Conservation (phyloP, 2,888 invertebrate species). For the Fragum whitleyi region DNA sequence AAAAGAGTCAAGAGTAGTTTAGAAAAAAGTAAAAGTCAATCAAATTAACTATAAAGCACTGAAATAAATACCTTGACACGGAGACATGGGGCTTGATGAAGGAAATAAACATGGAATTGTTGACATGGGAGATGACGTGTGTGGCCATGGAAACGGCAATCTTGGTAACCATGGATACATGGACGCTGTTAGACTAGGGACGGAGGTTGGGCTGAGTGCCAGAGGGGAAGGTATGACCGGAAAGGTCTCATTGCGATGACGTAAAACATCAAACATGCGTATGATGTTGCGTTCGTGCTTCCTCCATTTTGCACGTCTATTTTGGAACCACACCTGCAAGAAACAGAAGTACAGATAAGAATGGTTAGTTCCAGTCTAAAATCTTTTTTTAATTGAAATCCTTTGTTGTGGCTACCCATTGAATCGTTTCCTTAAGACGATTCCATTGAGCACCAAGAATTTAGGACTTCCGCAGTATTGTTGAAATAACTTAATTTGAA, state of each 20-base stretch:
- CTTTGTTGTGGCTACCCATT: too few relatives aligned
- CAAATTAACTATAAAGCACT: too few relatives aligned
- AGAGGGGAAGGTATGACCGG: conserved; percentile 64
- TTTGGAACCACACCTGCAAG: conserved; percentile 81
- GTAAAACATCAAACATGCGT: conserved; percentile 74
- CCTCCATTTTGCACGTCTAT: conserved; percentile 80
- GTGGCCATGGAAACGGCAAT: conserved; percentile 65
- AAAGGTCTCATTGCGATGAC: conserved; percentile 64
- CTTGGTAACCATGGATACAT: conserved; percentile 77
- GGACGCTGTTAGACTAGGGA: conserved; percentile 63
- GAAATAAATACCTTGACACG: conserved; percentile 21
- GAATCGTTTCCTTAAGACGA: too few relatives aligned
- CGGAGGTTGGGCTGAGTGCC: conserved; percentile 59
- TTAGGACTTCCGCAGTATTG: too few relatives aligned
- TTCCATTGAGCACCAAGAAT: too few relatives aligned
- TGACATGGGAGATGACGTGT: conserved; percentile 56
- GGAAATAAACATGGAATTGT: conserved; percentile 53
- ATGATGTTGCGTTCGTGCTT: conserved; percentile 80
- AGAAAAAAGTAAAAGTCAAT: too few relatives aligned
- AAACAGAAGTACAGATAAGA: not conserved
- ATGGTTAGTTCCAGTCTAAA: too few relatives aligned
- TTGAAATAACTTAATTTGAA: too few relatives aligned
- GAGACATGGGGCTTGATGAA: conserved; percentile 20
- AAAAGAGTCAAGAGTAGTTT: too few relatives aligned
- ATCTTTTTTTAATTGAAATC: too few relatives aligned